These are phyloP conservation scores for Electrona antarctica DNA, from an alignment of 2,113 vertebrate genomes.

Conservation along the genomic window DNA sequence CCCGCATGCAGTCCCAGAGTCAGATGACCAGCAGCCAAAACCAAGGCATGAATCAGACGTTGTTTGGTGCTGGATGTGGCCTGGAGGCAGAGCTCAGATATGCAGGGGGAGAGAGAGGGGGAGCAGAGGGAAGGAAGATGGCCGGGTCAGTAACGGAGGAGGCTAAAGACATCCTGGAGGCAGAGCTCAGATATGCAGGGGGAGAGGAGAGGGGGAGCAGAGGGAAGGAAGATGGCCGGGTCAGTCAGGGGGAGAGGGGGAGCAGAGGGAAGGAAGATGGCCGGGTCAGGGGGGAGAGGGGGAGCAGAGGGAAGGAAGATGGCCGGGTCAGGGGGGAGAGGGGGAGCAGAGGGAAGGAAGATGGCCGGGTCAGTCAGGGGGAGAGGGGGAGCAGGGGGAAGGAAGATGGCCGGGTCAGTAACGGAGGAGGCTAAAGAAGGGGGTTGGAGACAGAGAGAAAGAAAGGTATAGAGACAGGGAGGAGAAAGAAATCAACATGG, in stretches of 20 bases:
- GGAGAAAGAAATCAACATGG: background rate
- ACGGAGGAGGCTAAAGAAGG: too few species aligned
- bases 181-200: slow-evolving; percentile 50
- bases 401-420: background rate
- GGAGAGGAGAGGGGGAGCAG: too few species aligned
- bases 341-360: too few species aligned
- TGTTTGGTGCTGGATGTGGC: slow-evolving; percentile 54
- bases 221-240: too few species aligned
- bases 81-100: slow-evolving; percentile 52
- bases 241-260: too few species aligned
- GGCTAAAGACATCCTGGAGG: slow-evolving; percentile 29
- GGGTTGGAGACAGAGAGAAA: too few species aligned
- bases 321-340: too few species aligned
- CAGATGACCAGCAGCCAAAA: slow-evolving; percentile 34
- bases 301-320: too few species aligned
- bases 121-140: background rate
- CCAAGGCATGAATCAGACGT: slow-evolving; percentile 59
- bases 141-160: too few species aligned
- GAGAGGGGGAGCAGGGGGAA: slow-evolving; percentile 15
- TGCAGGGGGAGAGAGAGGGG: slow-evolving; percentile 37
- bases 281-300: too few species aligned
- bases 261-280: too few species aligned
- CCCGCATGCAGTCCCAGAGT: background rate
- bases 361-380: too few species aligned
- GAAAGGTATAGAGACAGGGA: background rate